A percentile compares a stretch with the other conserved stretches of the same genome.
phyloP scores from a whole-genome alignment of 2,888 invertebrate genomes.

The Mamestra brassicae region DNA sequence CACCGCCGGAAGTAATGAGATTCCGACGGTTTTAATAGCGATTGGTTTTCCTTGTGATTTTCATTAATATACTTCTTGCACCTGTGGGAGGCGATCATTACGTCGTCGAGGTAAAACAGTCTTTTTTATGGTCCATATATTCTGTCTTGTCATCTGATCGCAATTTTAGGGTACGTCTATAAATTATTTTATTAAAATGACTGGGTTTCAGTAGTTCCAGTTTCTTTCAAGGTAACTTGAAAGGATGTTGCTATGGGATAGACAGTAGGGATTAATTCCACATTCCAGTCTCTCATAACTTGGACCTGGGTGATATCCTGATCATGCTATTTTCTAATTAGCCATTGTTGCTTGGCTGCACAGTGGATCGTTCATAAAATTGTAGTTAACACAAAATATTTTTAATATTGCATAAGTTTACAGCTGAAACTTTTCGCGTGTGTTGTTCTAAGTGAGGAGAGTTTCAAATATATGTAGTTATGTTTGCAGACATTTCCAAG shows the following conservation, averaged over 20 bases:
- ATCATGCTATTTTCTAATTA: constrained; percentile 65
- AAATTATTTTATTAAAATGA: neutral
- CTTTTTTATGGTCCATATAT: constrained; percentile 7
- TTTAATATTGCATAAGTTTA: neutral
- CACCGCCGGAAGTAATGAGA: constrained; percentile 70
- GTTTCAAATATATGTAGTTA: too few relatives aligned
- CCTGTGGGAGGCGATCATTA: constrained; percentile 53
- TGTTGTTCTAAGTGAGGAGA: too few relatives aligned
- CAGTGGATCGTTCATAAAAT: constrained; percentile 11
- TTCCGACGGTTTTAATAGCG: constrained; percentile 68
- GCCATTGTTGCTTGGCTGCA: constrained; percentile 45
- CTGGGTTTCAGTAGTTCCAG: neutral
- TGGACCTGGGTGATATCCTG: constrained; percentile 32
- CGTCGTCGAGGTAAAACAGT: constrained; percentile 23
- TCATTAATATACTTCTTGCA: constrained; percentile 57
- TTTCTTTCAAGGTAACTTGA: neutral
- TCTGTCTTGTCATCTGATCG: constrained; percentile 6
- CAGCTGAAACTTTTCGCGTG: too few relatives aligned
- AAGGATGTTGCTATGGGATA: neutral
- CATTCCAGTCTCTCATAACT: constrained; percentile 45
- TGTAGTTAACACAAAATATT: constrained; percentile 11
- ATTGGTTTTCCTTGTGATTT: constrained; percentile 64
- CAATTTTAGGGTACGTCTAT: neutral
- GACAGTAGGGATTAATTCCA: neutral
- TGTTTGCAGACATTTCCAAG: too few relatives aligned